Percentiles rank a stretch among this genome's conserved stretches.
These are phyloP conservation scores for Telmatherina bonti DNA, from an alignment of 2,797 vertebrate genomes.

Conservation along the genomic window DNA sequence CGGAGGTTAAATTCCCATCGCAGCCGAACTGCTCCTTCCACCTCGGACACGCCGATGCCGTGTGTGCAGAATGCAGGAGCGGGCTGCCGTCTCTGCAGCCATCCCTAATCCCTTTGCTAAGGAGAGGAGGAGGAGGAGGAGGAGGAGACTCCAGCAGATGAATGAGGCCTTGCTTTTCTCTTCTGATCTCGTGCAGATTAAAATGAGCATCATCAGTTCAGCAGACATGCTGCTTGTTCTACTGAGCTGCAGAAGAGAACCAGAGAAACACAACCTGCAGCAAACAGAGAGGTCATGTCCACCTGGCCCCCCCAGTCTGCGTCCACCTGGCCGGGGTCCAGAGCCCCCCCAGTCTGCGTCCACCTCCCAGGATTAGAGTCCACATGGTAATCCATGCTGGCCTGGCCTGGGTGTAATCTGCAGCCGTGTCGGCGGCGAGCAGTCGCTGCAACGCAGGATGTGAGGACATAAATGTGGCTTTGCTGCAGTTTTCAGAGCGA, in stretches of 20 bases:
- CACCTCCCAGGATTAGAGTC: slow-evolving; percentile 75
- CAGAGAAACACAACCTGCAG: not conserved
- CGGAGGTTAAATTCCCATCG: slow-evolving; percentile 52
- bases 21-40: slow-evolving; percentile 21
- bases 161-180: slow-evolving; percentile 37
- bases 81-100: slow-evolving; percentile 68
- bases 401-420: slow-evolving; percentile 72
- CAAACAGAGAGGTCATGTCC: slow-evolving; percentile 14
- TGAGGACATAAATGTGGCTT: too few species aligned
- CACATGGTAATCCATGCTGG: slow-evolving; percentile 75
- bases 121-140: slow-evolving; percentile 27
- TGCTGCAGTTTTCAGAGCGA: too few species aligned
- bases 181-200: not conserved
- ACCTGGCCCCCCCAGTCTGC: slow-evolving; percentile 53
- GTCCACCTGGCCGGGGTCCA: slow-evolving; percentile 58
- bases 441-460: too few species aligned
- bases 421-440: too few species aligned
- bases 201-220: too few species aligned
- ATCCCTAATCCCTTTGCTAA: slow-evolving; percentile 71
- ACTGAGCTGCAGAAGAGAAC: not conserved
- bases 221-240: too few species aligned
- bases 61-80: slow-evolving; percentile 51
- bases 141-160: slow-evolving; percentile 7
- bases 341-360: slow-evolving; percentile 59
- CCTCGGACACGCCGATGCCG: slow-evolving; percentile 51